These are phyloP conservation scores for Chunga burmeisteri DNA, from an alignment of 2,113 vertebrate genomes.

Conservation along the genomic window DNA sequence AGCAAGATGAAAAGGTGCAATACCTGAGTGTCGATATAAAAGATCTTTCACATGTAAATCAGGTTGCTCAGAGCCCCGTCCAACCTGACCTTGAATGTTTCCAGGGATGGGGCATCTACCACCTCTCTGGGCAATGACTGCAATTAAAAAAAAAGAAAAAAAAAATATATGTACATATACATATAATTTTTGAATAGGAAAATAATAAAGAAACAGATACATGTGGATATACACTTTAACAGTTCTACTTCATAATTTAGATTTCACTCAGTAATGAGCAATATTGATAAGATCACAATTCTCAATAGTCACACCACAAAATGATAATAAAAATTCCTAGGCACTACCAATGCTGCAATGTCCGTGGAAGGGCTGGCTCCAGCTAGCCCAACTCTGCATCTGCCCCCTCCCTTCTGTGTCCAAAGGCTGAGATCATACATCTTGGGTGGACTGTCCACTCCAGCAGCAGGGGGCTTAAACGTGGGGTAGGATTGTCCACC, in stretches of 20 bases:
- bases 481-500: not conserved
- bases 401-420: not conserved
- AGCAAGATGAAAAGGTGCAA: not conserved
- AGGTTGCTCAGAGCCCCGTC: not conserved
- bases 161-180: too few relatives aligned
- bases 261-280: not conserved
- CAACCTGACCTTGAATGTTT: not conserved
- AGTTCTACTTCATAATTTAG: not conserved
- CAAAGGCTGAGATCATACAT: not conserved
- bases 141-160: not conserved
- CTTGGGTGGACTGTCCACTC: not conserved
- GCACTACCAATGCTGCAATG: not conserved
- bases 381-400: not conserved
- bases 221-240: not conserved
- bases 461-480: not conserved
- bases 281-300: not conserved
- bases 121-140: not conserved
- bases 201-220: not conserved
- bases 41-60: not conserved
- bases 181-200: not conserved
- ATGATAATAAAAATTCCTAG: not conserved
- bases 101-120: not conserved
- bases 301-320: not conserved
- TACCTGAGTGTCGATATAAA: not conserved
- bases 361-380: not conserved